Conservation (phyloP, 2,797 vertebrate genomes). For the Enteromius radiatus region DNA sequence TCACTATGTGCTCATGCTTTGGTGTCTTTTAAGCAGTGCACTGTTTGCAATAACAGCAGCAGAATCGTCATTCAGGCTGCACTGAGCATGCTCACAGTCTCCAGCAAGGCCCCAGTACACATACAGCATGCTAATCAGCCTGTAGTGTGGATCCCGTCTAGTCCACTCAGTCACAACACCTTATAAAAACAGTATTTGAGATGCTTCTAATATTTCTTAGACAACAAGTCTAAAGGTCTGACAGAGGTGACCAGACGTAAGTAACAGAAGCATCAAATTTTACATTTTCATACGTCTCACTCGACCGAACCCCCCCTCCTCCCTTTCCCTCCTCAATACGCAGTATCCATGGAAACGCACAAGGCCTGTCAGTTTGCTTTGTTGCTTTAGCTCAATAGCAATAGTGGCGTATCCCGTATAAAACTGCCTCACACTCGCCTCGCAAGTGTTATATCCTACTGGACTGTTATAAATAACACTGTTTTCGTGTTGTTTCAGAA, state of each 20-base stretch:
- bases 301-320: slow-evolving; percentile 59
- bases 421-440: slow-evolving; percentile 28
- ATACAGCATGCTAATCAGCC: slow-evolving; percentile 63
- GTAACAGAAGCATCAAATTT: slow-evolving; percentile 37
- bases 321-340: slow-evolving; percentile 62
- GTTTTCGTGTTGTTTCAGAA: slow-evolving; percentile 5
- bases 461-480: slow-evolving; percentile 16
- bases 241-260: slow-evolving; percentile 31
- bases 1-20: slow-evolving; percentile 11
- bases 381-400: slow-evolving; percentile 56
- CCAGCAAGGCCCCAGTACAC: slow-evolving; percentile 59
- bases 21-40: slow-evolving; percentile 41
- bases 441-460: slow-evolving; percentile 17
- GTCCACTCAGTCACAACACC: slow-evolving; percentile 43
- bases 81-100: slow-evolving; percentile 73
- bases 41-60: slow-evolving; percentile 63
- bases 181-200: neutral
- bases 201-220: slow-evolving; percentile 5
- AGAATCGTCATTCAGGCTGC: slow-evolving; percentile 69
- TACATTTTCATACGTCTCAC: slow-evolving; percentile 55
- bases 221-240: neutral
- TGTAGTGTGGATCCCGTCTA: slow-evolving; percentile 35
- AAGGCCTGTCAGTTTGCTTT: slow-evolving; percentile 68
- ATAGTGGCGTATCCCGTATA: slow-evolving; percentile 44
- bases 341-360: slow-evolving; percentile 81